Conservation (phyloP, 2,113 vertebrate species). For the Phylloscopus trochilus region DNA sequence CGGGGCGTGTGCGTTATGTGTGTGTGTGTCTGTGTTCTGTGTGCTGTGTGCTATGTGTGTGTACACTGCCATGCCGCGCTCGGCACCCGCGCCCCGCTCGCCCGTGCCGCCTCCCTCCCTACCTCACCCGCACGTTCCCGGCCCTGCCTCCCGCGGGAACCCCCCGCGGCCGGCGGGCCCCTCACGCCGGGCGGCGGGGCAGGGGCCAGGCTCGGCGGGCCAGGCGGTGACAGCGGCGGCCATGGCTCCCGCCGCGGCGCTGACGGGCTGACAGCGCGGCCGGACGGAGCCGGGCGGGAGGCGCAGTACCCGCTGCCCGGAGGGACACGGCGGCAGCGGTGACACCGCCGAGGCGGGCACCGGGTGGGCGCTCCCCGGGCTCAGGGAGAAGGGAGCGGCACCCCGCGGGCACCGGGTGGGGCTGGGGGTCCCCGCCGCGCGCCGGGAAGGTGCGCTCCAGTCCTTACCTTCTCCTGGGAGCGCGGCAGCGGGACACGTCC, state of each 20-base stretch:
- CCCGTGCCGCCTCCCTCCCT: not conserved
- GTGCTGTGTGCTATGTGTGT: not conserved
- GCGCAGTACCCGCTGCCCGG: not conserved
- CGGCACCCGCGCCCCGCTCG: not conserved
- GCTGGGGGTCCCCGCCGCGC: not conserved
- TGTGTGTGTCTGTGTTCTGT: not conserved
- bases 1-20: not conserved
- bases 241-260: constrained; percentile 30
- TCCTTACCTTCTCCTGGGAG: constrained; percentile 1
- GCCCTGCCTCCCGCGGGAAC: not conserved
- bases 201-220: not conserved
- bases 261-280: constrained; percentile 5
- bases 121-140: not conserved
- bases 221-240: constrained; percentile 42
- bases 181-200: not conserved
- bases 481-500: not conserved
- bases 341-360: not conserved
- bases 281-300: not conserved
- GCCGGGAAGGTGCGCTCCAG: not conserved
- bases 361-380: not conserved
- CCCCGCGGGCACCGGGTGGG: not conserved
- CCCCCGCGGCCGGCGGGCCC: not conserved
- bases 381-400: not conserved
- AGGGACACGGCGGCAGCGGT: not conserved
- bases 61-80: constrained; percentile 11